Conservation (phyloP, 37 sponge, comb jelly and placozoan genomes). For the Sycon ciliatum region DNA sequence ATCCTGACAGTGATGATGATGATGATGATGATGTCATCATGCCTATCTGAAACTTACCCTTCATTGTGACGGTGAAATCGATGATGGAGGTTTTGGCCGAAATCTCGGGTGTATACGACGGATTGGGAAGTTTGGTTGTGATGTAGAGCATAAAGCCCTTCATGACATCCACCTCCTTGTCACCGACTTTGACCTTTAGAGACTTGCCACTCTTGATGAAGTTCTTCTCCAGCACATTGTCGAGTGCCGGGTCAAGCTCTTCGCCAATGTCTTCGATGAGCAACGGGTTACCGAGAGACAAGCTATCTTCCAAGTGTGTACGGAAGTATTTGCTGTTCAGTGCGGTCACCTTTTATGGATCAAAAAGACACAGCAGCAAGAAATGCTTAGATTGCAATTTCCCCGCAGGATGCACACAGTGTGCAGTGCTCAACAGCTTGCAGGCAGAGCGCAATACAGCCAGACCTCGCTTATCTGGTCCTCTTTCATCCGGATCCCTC, state of each 20-base stretch:
- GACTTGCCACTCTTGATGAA: constrained; percentile 91
- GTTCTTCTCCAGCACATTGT: constrained; percentile 98
- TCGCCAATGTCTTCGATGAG: constrained; percentile 91
- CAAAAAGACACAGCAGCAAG: no score
- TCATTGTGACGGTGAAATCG: constrained; percentile 99
- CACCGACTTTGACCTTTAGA: constrained; percentile 89
- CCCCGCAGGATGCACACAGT: no score
- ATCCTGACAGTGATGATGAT: no score
- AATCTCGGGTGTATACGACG: constrained; percentile 93
- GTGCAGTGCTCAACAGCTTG: no score
- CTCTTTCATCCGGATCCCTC: no score
- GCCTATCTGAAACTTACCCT: no score
- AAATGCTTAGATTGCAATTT: no score
- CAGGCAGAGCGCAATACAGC: no score
- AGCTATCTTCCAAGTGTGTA: constrained; percentile 84
- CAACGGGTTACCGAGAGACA: constrained; percentile 85
- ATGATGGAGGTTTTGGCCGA: constrained; percentile 88
- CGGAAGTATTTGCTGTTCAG: constrained; percentile 97
- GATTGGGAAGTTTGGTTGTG: constrained; percentile 95
- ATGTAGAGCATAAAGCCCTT: constrained; percentile 81
- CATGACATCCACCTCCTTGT: constrained; percentile 98
- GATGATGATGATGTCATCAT: no score
- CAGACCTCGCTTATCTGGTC: no score
- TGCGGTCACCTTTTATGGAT: constrained; percentile 44
- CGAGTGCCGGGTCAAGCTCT: constrained; percentile 96